Base-by-base conservation (phyloP, 2,113 vertebrate species). In the Coreoperca whiteheadi region DNA sequence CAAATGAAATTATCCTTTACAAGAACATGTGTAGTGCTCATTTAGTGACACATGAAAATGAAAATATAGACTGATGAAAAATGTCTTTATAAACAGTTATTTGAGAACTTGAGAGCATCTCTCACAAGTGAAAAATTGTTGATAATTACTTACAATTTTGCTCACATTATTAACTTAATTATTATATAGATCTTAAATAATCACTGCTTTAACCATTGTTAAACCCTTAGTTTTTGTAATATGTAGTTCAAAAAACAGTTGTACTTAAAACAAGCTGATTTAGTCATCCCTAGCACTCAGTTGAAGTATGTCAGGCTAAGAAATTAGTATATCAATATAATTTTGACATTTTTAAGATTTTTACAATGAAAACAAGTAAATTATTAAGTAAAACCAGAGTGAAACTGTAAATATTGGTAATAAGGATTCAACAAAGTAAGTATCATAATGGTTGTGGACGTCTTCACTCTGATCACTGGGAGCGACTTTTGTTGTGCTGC, bases 1-100 rank as follows among this genome's bases (percentile, higher is more conserved):
- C 46, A 32, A 84, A 86, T 68, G 1, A 77, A 79, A 53, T 57
- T 18, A 61, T 65, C 32, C 25, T 68, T 39, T 53, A 50, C 21
- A 32, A 41, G 78, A 82, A 74, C 20, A 7, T 79, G 34, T 66
- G 57, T 34, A 56, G 25, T 43, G 34, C 14, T 20, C 60, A 59
- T 37, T 18, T n/a, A 50, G n/a, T 41, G 53, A 54, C 53, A 54
- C 53, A 54, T 12, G 1, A 66, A 34, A 48, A 16, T 25, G 9
- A 51, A 50, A 21, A 68, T 30, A 11, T 39, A 2, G 32, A 20
- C 16, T 20, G 54, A 18, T 28, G 57, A 73, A 39, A 28, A 32
- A 51, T 20, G 28, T 30, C n/a, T 43, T 43, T 6, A 16, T 73
- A 30, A 46, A 28, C 8, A 43, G 21, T 12, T n/a, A 66, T 18